A percentile compares a stretch with the other conserved stretches of the same genome.
Evolutionary conservation across 2,113 vertebrate genomes (phyloP).

Genomic region (Nicator chloris): DNA sequence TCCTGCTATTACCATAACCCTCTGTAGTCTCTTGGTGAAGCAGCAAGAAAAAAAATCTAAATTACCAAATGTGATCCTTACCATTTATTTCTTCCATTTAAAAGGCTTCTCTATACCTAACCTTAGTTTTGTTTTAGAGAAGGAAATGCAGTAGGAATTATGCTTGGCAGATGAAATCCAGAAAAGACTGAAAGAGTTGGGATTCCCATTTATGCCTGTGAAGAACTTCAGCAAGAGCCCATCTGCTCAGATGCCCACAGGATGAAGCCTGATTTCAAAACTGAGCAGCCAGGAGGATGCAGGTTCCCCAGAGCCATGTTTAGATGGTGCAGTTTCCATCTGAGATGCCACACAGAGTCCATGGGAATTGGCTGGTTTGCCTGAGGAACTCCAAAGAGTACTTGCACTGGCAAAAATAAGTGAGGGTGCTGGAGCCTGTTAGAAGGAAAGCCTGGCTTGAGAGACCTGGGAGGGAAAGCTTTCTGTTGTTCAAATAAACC

Average conservation of each 20-base stretch:
- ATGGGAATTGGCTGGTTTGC: background rate
- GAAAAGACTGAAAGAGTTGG: background rate
- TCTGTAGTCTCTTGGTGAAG: background rate
- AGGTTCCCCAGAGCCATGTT: background rate
- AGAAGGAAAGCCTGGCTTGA: background rate
- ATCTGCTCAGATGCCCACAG: background rate
- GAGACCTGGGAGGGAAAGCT: background rate
- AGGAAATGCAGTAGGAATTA: background rate
- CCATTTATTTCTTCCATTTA: background rate
- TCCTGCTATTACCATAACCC: background rate
- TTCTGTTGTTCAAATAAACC: background rate
- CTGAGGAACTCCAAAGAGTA: background rate
- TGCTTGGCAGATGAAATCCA: background rate
- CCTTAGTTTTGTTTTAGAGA: background rate
- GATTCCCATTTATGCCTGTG: background rate
- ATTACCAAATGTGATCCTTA: background rate
- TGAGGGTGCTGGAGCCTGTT: background rate
- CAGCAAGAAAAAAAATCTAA: background rate
- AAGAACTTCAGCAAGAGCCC: background rate
- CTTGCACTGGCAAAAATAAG: background rate
- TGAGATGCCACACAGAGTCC: background rate
- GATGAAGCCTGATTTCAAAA: background rate
- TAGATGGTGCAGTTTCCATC: background rate
- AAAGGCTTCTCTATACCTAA: background rate
- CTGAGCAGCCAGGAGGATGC: background rate